phyloP scores from a whole-genome alignment of 2,888 invertebrate species.

The Dolichopus griseipennis region DNA sequence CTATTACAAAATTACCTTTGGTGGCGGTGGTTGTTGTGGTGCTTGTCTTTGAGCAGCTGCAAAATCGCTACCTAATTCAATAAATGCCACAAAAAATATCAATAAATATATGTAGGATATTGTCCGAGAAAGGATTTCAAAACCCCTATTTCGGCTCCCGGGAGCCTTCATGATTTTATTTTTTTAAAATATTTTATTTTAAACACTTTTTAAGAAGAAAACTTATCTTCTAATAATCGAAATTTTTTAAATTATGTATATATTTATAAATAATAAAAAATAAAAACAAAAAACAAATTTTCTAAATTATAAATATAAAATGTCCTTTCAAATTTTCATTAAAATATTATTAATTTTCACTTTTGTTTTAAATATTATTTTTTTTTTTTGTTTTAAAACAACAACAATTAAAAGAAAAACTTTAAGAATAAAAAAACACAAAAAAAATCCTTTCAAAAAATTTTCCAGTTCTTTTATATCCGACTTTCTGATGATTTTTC shows the following conservation, averaged over 20 bases:
- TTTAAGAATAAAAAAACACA: background rate
- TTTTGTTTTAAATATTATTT: too few relatives aligned
- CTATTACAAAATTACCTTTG: too few relatives aligned
- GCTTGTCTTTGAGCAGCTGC: background rate
- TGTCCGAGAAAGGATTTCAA: background rate
- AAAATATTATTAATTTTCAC: too few relatives aligned
- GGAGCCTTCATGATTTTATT: constrained; percentile 1
- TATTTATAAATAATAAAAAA: background rate
- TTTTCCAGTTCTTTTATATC: background rate
- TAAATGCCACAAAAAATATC: background rate
- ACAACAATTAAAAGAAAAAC: too few relatives aligned
- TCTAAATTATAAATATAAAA: background rate
- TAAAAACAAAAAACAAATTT: too few relatives aligned
- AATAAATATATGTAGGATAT: background rate
- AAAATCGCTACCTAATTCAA: background rate
- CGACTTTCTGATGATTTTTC: background rate
- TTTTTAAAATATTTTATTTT: background rate
- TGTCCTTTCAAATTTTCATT: background rate
- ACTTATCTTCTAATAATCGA: too few relatives aligned
- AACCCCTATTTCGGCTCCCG: constrained; percentile 5
- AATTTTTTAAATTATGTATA: background rate
- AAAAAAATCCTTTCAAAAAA: background rate
- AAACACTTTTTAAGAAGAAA: too few relatives aligned
- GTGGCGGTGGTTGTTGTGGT: too few relatives aligned
- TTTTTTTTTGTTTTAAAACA: too few relatives aligned